phyloP scores from a whole-genome alignment of 2,888 invertebrate genomes.

The Monopis laevigella region DNA sequence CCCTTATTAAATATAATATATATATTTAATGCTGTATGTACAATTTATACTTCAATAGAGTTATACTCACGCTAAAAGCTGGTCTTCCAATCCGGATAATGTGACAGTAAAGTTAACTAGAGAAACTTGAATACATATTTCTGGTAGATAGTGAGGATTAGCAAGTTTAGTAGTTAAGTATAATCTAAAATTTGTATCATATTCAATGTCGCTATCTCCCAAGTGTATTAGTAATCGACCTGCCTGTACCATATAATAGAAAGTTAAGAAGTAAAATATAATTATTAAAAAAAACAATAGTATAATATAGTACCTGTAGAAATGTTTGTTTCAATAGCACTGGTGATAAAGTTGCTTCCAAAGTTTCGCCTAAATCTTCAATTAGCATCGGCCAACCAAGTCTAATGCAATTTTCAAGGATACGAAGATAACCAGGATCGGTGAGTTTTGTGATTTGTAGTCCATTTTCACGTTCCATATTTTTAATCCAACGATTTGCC shows the following conservation, averaged over 20 bases:
- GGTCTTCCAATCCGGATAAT: slow-evolving; percentile 89
- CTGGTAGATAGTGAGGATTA: slow-evolving; percentile 94
- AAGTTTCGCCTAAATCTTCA: slow-evolving; percentile 87
- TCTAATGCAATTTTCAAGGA: slow-evolving; percentile 83
- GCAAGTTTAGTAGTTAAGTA: slow-evolving; percentile 92
- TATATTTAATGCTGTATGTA: no score
- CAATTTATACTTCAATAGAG: background rate
- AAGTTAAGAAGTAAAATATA: background rate
- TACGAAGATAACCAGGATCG: slow-evolving; percentile 77
- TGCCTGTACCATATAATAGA: slow-evolving; percentile 46
- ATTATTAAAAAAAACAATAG: background rate
- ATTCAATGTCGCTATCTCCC: slow-evolving; percentile 91
- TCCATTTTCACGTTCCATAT: slow-evolving; percentile 82
- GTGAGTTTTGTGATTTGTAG: slow-evolving; percentile 82
- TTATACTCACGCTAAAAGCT: slow-evolving; percentile 81
- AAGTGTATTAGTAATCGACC: slow-evolving; percentile 84
- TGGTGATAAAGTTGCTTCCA: slow-evolving; percentile 88
- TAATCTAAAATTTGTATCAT: slow-evolving; percentile 83
- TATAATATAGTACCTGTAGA: slow-evolving; percentile 60
- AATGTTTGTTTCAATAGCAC: slow-evolving; percentile 85
- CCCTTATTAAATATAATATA: no score
- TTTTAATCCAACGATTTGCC: slow-evolving; percentile 92
- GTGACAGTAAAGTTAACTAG: slow-evolving; percentile 95
- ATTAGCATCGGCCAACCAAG: slow-evolving; percentile 87
- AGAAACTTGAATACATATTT: slow-evolving; percentile 91